A percentile compares a stretch with the other conserved stretches of the same genome.
Conservation (phyloP, 2,888 invertebrate species). For the Rhagium mordax region DNA sequence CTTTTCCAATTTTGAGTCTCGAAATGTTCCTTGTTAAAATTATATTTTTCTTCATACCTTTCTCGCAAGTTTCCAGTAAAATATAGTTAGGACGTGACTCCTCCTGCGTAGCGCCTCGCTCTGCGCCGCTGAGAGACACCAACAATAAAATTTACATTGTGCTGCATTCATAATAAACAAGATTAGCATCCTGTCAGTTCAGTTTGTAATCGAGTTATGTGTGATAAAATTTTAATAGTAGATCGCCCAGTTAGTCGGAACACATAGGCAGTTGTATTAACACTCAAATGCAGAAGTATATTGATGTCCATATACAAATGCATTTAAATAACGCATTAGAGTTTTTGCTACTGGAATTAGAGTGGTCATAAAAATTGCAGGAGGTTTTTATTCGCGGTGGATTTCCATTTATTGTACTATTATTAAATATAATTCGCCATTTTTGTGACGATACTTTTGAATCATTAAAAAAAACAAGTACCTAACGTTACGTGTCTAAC, state of each 20-base stretch:
- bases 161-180: constrained; percentile 58
- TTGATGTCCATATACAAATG: constrained; percentile 51
- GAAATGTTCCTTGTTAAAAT: too few species aligned
- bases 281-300: constrained; percentile 49
- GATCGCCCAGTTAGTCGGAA: constrained; percentile 18
- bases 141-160: constrained; percentile 57
- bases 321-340: constrained; percentile 52
- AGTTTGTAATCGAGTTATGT: constrained; percentile 56
- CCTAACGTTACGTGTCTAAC: too few species aligned
- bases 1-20: too few species aligned
- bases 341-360: constrained; percentile 39
- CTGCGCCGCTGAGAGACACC: neutral
- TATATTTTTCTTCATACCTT: too few species aligned
- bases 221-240: constrained; percentile 57
- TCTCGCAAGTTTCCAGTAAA: too few species aligned
- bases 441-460: neutral
- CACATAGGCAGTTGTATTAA: constrained; percentile 40
- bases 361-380: constrained; percentile 45
- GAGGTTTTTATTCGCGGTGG: constrained; percentile 22
- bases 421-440: constrained; percentile 17
- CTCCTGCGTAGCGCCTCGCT: neutral
- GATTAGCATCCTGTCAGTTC: constrained; percentile 54
- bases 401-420: constrained; percentile 15
- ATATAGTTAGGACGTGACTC: too few species aligned
- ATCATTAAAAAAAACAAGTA: too few species aligned